Base-by-base conservation (phyloP, 2,888 invertebrate genomes). In the Drosophila paucipuncta region DNA sequence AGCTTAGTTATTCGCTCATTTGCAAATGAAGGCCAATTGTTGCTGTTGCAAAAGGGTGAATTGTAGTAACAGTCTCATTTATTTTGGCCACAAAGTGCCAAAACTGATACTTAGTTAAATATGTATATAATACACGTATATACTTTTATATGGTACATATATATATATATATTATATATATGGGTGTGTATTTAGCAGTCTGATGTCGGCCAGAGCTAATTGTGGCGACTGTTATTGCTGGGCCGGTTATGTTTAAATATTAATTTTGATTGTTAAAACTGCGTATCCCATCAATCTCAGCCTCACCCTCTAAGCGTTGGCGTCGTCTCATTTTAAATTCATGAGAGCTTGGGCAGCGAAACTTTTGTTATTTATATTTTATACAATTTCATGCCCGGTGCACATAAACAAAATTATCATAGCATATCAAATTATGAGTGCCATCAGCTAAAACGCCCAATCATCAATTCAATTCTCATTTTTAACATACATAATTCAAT, bases 1-100 rank as follows among this genome's bases (percentile, higher is more conserved):
- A 90, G 90, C 89, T 90, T 89, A 90, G 82, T 91, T 90, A 89
- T 82, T 91, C 85, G 69, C 91, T 81, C 91, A 91, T 85, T 90
- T 88, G 83, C 78, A 90, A 88, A 88, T 90, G 90, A 89, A 91
- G 87, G 90, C 89, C 90, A 91, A 88, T 90, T 89, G 91, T 57
- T 74, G 77, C 63, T 75, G 53, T 30, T 50, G 49, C 31, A 50
- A 31, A 31, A 75, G 69, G 61, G 37, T 76, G 69, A 53, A 76
- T 41, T 52, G 53, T 18, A 58, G 41, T 43, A 64, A 53, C 58
- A 68, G 62, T 71, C 87, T 76, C 70, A 78, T 91, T 91, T 87
- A 73, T 83, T 73, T 76, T 72, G 59, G 73, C 81, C 90, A 74
- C 90, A 76, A 73, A 62, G 37, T 78, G 63, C 59, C 66, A 73